Evolutionary conservation across 2,113 vertebrate genomes (phyloP).

Genomic region (Dicaeum eximium): DNA sequence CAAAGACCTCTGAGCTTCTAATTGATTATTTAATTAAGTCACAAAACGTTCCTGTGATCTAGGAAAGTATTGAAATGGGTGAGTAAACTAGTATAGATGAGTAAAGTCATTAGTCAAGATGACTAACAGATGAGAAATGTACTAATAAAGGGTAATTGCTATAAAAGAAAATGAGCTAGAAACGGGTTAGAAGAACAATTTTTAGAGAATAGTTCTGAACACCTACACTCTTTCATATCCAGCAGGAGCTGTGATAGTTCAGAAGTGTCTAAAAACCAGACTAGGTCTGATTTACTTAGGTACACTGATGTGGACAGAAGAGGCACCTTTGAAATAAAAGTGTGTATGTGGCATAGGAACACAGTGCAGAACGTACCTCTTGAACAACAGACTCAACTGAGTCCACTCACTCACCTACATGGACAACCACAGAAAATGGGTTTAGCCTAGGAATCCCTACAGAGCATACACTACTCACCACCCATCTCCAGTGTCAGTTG

Average conservation of each 20-base stretch:
- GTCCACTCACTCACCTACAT: not conserved
- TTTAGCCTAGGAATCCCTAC: not conserved
- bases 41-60: slow-evolving; percentile 26
- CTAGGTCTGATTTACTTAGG: not conserved
- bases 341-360: not conserved
- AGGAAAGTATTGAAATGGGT: slow-evolving; percentile 24
- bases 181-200: not conserved
- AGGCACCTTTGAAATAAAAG: not conserved
- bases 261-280: not conserved
- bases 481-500: not conserved
- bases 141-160: not conserved
- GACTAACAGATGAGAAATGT: slow-evolving; percentile 48
- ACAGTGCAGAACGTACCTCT: not conserved
- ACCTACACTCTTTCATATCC: not conserved
- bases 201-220: slow-evolving; percentile 17
- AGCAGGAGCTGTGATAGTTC: not conserved
- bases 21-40: not conserved
- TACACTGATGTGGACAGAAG: not conserved
- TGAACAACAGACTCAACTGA: not conserved
- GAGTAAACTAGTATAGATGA: slow-evolving; percentile 43
- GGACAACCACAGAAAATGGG: not conserved
- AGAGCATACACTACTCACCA: not conserved
- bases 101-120: slow-evolving; percentile 52
- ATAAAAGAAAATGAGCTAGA: slow-evolving; percentile 15
- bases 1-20: not conserved